Conservation (phyloP, 2,888 invertebrate genomes). For the Encarsia formosa region DNA sequence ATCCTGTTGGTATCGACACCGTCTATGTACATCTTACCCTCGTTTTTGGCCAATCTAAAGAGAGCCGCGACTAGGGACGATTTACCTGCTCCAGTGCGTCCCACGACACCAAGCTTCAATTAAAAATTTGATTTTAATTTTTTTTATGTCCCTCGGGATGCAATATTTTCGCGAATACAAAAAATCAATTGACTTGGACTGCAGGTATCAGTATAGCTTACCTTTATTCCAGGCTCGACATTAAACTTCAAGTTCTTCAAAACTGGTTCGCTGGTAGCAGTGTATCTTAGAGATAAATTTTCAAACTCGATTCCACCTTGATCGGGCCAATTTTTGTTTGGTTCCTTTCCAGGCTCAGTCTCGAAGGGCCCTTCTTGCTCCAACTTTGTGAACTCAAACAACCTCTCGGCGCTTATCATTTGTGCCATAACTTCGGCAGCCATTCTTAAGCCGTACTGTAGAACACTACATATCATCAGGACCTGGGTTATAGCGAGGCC, state of each 20-base stretch:
- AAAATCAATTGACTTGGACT: not conserved
- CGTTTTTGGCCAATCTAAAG: constrained; percentile 73
- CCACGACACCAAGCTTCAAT: constrained; percentile 49
- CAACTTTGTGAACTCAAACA: not conserved
- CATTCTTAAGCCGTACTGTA: not conserved
- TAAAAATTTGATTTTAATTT: constrained; percentile 41
- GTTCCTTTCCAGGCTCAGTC: constrained; percentile 45
- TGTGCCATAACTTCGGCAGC: not conserved
- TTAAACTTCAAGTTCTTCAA: not conserved
- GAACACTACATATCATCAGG: not conserved
- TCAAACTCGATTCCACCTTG: not conserved
- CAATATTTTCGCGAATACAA: no score
- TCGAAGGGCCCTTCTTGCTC: not conserved
- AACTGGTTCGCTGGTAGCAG: not conserved
- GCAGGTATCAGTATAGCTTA: constrained; percentile 55
- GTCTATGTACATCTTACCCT: constrained; percentile 74
- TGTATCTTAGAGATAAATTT: not conserved
- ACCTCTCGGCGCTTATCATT: not conserved
- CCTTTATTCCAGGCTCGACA: not conserved
- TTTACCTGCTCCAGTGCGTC: constrained; percentile 86
- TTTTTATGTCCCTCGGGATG: no score
- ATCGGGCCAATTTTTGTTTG: not conserved
- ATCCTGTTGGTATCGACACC: constrained; percentile 64
- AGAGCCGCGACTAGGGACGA: constrained; percentile 76
- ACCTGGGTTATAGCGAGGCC: not conserved